phyloP scores from a whole-genome alignment of 2,888 invertebrate genomes.

The Drosophila heteroneura region DNA sequence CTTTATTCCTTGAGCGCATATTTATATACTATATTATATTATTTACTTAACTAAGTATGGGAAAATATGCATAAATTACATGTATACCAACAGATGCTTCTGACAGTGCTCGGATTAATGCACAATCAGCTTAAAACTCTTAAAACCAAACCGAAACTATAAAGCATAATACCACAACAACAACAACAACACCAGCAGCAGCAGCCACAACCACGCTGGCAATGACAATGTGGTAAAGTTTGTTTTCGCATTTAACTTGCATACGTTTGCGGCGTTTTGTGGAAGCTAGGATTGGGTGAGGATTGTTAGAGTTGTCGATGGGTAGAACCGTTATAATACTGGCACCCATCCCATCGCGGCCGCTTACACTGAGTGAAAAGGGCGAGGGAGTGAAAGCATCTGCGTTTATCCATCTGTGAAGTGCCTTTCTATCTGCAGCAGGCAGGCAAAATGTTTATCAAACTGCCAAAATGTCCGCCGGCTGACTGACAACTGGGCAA shows the following conservation, averaged over 20 bases:
- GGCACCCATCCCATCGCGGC: background rate
- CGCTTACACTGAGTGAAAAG: background rate
- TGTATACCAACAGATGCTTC: conserved; percentile 9
- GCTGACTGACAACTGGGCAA: conserved; percentile 27
- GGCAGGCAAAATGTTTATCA: conserved; percentile 70
- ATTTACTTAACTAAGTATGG: background rate
- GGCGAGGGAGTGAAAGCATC: conserved; percentile 30
- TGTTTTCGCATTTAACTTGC: conserved; percentile 58
- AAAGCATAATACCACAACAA: conserved; percentile 57
- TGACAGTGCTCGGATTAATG: conserved; percentile 32
- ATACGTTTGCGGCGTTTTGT: conserved; percentile 38
- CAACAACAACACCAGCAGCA: conserved; percentile 6
- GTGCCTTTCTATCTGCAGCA: conserved; percentile 49
- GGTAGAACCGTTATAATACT: background rate
- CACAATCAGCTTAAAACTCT: conserved; percentile 59
- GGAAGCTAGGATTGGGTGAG: conserved; percentile 5
- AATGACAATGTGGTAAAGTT: conserved; percentile 57
- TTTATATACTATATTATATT: background rate
- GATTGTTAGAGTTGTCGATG: conserved; percentile 18
- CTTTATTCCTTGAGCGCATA: background rate
- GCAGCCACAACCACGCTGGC: background rate
- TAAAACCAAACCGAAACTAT: conserved; percentile 60
- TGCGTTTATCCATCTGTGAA: conserved; percentile 47
- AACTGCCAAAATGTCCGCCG: conserved; percentile 66
- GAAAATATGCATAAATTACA: background rate